Conservation (phyloP, 2,113 vertebrate genomes). For the Centropus bengalensis region DNA sequence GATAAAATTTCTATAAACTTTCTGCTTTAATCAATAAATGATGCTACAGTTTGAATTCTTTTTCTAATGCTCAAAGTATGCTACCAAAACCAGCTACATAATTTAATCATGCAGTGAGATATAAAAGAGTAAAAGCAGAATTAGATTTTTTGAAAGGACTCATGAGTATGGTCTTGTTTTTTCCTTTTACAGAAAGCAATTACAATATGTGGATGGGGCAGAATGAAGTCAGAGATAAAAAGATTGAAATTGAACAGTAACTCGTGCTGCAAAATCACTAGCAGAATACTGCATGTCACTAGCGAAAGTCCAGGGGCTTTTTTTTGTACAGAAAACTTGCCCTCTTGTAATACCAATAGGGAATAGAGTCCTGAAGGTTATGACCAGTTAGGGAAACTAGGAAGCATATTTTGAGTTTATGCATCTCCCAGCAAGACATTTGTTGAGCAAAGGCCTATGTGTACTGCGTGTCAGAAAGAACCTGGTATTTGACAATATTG, state of each 20-base stretch:
- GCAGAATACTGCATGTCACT: background rate
- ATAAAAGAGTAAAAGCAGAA: slow-evolving; percentile 24
- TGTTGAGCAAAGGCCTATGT: background rate
- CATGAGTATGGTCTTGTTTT: background rate
- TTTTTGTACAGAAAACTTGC: background rate
- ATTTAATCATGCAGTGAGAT: background rate
- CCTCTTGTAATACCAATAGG: background rate
- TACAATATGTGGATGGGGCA: background rate
- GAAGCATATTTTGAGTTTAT: background rate
- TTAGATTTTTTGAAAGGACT: slow-evolving; percentile 28
- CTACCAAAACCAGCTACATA: background rate
- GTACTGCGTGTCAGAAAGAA: background rate
- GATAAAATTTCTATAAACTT: background rate
- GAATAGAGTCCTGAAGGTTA: background rate
- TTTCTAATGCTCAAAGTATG: background rate
- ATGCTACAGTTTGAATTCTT: background rate
- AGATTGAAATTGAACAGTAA: background rate
- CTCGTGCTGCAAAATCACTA: background rate
- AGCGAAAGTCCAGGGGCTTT: background rate
- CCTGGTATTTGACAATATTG: background rate
- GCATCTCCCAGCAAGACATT: background rate
- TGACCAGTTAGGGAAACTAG: background rate
- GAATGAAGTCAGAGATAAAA: background rate
- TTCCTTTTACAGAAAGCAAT: background rate
- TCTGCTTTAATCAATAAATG: background rate